Percentiles rank a stretch among this genome's conserved stretches.
phyloP scores from a whole-genome alignment of 2,888 invertebrate species.

The Syrphus vitripennis region DNA sequence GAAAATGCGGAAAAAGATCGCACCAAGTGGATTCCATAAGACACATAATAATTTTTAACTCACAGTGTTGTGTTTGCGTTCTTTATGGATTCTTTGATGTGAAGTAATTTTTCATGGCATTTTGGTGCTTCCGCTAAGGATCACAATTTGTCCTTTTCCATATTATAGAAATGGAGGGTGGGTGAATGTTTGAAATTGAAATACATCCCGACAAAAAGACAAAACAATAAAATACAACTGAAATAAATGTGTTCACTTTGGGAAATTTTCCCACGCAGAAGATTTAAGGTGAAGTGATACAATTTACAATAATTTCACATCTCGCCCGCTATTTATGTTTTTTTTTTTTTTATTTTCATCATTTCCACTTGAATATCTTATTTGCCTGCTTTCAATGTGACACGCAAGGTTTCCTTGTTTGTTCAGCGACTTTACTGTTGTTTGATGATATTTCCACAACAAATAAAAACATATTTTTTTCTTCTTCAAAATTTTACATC shows the following conservation, averaged over 20 bases:
- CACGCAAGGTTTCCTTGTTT: slow-evolving; percentile 65
- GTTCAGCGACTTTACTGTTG: slow-evolving; percentile 41
- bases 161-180: background rate
- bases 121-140: slow-evolving; percentile 40
- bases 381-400: slow-evolving; percentile 49
- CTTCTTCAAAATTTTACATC: slow-evolving; percentile 7
- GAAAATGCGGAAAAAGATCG: slow-evolving; percentile 39
- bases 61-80: slow-evolving; percentile 4
- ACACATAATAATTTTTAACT: background rate
- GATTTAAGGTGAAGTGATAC: slow-evolving; percentile 54
- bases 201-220: background rate
- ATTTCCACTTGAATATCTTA: slow-evolving; percentile 69
- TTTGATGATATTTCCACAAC: slow-evolving; percentile 38
- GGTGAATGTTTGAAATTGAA: background rate
- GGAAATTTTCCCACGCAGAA: slow-evolving; percentile 55
- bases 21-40: slow-evolving; percentile 41
- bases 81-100: slow-evolving; percentile 67
- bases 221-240: background rate
- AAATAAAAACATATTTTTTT: background rate
- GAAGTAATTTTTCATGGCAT: slow-evolving; percentile 68
- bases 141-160: slow-evolving; percentile 8
- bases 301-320: slow-evolving; percentile 38
- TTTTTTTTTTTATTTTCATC: slow-evolving; percentile 11
- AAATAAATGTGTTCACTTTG: slow-evolving; percentile 57
- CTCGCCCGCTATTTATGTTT: background rate